phyloP scores from a whole-genome alignment of 1,140 invertebrate species.

The Drosophila kohkoa region DNA sequence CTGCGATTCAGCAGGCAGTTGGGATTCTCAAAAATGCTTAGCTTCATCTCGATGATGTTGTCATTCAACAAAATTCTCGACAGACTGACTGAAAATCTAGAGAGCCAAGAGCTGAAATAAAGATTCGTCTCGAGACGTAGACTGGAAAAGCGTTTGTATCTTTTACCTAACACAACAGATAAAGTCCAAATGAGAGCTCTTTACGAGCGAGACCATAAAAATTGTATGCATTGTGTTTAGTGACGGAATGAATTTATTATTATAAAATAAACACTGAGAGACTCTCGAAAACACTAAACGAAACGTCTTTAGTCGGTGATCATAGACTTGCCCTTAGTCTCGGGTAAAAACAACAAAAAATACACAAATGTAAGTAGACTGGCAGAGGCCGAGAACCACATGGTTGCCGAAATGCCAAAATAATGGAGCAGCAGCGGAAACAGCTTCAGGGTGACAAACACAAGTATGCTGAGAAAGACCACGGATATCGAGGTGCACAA shows the following conservation, averaged over 20 bases:
- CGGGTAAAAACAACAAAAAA: slow-evolving; percentile 86
- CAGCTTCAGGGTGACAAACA: slow-evolving; percentile 64
- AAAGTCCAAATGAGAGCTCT: slow-evolving; percentile 15
- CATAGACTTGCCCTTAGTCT: slow-evolving; percentile 86
- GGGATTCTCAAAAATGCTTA: slow-evolving; percentile 53
- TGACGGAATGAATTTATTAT: slow-evolving; percentile 12
- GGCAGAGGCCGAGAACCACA: slow-evolving; percentile 66
- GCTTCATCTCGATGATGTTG: slow-evolving; percentile 42
- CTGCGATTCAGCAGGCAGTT: slow-evolving; percentile 59
- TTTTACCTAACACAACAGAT: slow-evolving; percentile 23
- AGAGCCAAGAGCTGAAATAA: slow-evolving; percentile 2
- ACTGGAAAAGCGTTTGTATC: slow-evolving; percentile 5
- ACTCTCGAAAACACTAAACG: not conserved
- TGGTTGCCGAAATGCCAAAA: slow-evolving; percentile 59
- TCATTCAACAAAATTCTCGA: slow-evolving; percentile 13
- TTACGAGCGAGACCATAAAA: slow-evolving; percentile 29
- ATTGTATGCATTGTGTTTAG: slow-evolving; percentile 10
- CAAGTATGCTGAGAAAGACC: slow-evolving; percentile 56
- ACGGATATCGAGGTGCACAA: slow-evolving; percentile 68
- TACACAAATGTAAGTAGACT: slow-evolving; percentile 66
- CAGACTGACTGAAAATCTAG: slow-evolving; percentile 6
- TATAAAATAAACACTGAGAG: slow-evolving; percentile 2
- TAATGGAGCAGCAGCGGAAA: slow-evolving; percentile 64
- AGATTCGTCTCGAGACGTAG: not conserved
- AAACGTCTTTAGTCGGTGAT: slow-evolving; percentile 4